Conservation (phyloP, 2,113 vertebrate species). For the Rhombomys opimus region DNA sequence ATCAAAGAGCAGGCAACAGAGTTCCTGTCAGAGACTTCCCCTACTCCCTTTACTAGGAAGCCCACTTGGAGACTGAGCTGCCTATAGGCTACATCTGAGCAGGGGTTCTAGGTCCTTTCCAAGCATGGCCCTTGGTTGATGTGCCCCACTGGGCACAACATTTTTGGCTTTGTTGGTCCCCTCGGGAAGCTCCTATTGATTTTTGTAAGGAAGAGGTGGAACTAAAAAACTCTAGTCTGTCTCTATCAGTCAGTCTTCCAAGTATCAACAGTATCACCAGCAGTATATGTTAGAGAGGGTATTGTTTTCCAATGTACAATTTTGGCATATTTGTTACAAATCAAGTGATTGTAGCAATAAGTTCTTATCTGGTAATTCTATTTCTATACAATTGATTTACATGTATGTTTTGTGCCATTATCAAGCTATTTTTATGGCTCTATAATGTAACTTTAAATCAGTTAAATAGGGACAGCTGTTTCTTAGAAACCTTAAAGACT, state of each 20-base stretch:
- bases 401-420: background rate
- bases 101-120: too few species aligned
- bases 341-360: background rate
- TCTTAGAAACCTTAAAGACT: background rate
- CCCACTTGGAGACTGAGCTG: too few species aligned
- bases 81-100: too few species aligned
- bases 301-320: background rate
- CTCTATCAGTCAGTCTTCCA: background rate
- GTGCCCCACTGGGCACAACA: too few species aligned
- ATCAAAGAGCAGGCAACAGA: too few species aligned
- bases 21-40: too few species aligned
- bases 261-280: background rate
- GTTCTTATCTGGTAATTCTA: background rate
- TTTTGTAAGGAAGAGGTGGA: background rate
- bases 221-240: background rate
- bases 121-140: too few species aligned
- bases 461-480: background rate
- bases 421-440: background rate
- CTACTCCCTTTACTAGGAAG: too few species aligned
- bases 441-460: background rate
- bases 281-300: background rate
- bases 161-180: too few species aligned
- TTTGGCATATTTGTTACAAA: background rate
- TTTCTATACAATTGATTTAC: background rate
- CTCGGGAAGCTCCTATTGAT: background rate